Base-by-base conservation (phyloP, 2,888 invertebrate species). In the Tiliacea citrago region DNA sequence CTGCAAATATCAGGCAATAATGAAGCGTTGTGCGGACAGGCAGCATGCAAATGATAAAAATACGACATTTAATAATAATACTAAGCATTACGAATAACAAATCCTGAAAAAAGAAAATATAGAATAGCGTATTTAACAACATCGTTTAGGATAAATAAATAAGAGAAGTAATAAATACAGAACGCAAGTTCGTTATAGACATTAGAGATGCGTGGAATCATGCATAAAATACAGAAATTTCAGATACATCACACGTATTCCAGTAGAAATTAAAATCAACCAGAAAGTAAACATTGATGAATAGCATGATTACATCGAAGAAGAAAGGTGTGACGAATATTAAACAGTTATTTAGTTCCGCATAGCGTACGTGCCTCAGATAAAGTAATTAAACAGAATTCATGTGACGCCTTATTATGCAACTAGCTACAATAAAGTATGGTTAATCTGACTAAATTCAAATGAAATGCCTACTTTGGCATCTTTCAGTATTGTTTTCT, bases 1-100 rank as follows among this genome's bases (percentile, higher is more conserved):
- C 98, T 98, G 97, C 95, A 95, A 95, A 94, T 95, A 94, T 94
- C 94, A 93, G 95, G 95, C 95, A 96, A 96, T 94, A 95, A 95
- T 95, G 95, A 96, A 96, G 96, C 96, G 96, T 93, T 92, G 96
- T 96, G 96, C 95, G 95, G 95, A 96, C 96, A 96, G 96, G 97
- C 95, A 95, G 97, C 96, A 97, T 96, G 96, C 96, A 96, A 96
- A 96, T 93, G 92, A 95, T 94, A 95, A 95, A 95, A 96, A 95
- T 93, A 91, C 90, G 91, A 96, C 94, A 94, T 94, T 95, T 94
- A 94, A 93, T 92, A 88, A 91, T 90, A 77, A 92, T 85, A 91
- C 90, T 90, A 94, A 94, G 93, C 94, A 68, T 87, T 82, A 87
- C 82, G 58, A 81, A 78, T 70, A 83, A 69, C 61, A 81, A 85